phyloP scores from a whole-genome alignment of 1,140 invertebrate species.

The Vollenhovia emeryi region DNA sequence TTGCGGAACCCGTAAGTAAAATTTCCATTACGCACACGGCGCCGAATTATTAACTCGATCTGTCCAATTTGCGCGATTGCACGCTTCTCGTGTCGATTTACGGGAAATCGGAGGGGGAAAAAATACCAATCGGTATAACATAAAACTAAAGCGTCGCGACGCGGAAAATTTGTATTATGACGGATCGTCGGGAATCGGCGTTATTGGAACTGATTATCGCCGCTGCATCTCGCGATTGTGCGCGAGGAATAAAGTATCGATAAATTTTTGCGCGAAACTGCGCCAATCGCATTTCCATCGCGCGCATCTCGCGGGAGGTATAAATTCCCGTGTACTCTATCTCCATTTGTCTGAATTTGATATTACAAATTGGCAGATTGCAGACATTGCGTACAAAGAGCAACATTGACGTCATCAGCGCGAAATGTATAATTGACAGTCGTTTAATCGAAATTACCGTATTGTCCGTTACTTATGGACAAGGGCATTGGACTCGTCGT shows the following conservation, averaged over 20 bases:
- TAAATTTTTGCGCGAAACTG: neutral
- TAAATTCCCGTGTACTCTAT: slow-evolving; percentile 8
- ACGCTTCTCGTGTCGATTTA: neutral
- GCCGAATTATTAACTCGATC: slow-evolving; percentile 1
- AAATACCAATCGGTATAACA: neutral
- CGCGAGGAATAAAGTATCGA: neutral
- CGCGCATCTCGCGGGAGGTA: neutral
- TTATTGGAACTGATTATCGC: slow-evolving; percentile 6
- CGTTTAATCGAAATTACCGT: neutral
- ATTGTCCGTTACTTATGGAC: neutral
- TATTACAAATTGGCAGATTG: slow-evolving; percentile 21
- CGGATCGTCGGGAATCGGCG: slow-evolving; percentile 15
- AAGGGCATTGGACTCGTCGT: neutral
- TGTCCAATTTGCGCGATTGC: slow-evolving; percentile 15
- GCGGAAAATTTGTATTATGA: slow-evolving; percentile 2
- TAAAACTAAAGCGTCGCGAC: neutral
- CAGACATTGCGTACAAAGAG: neutral
- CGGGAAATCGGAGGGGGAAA: neutral
- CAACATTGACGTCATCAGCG: neutral
- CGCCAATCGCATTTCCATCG: neutral
- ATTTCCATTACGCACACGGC: neutral
- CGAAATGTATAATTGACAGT: neutral
- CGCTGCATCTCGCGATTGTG: neutral
- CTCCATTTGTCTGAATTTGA: slow-evolving; percentile 7
- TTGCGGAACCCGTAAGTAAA: slow-evolving; percentile 16